Evolutionary conservation across 2,113 vertebrate species (phyloP), one percentile per base, ranked within the genome.

Genomic region (Catharus fuscescens): DNA sequence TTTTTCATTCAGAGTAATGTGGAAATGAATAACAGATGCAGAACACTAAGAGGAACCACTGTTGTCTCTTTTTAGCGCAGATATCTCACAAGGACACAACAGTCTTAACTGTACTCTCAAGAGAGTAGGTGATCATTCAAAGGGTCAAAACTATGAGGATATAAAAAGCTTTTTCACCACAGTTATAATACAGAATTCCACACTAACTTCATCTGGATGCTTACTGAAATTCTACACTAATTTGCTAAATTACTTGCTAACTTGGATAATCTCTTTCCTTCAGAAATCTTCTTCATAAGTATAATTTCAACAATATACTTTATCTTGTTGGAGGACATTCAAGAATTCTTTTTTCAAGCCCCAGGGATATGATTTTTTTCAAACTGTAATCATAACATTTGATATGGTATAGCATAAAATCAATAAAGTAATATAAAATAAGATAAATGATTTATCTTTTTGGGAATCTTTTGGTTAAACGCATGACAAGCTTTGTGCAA

Each of bases 391-490:
- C 80, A 93, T 69, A 74, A 38, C 32, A 91, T 95, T 93, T 96
- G 71, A 89, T 93, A 95, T 44, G 70, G 81, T 40, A 71, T 34
- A 86, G 38, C 95, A 92, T 87, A 89, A 97, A 96, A 96, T 97
- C 97, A 90, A 88, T 95, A 88, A 78, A 72, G 47, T 90, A 93
- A 96, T 93, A 88, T 52, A 71, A 95, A 83, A 81, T 79, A 94
- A 91, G 80, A 91, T 84, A 94, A 97, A 96, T 74, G 20, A 93
- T 19, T 96, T 92, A 80, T 96, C 92, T 90, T 92, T 95, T 81
- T 44, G 74, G 74, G 50, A 88, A 89, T 93, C 72, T 92, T 94
- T 88, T 88, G 50, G 57, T 67, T 96, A 94, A 95, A 93, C 6
- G 5, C 77, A 91, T 84, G 86, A 96, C 95, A 97, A 88, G 83